Evolutionary conservation across 2,797 vertebrate genomes (phyloP).

Genomic region (Nasua narica): DNA sequence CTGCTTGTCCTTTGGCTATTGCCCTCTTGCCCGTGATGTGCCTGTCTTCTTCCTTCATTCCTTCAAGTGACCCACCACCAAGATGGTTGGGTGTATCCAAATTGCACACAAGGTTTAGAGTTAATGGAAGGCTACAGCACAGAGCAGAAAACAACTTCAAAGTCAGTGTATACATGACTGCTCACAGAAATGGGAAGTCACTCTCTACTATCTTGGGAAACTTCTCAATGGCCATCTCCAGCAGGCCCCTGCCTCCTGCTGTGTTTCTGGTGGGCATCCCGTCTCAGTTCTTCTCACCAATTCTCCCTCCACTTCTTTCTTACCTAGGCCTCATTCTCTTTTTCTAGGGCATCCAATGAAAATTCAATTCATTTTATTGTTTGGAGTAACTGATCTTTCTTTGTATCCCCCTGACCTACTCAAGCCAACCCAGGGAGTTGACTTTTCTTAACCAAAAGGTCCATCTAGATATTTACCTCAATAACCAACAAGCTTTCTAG

Average conservation of each 20-base stretch:
- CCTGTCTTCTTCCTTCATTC: not conserved
- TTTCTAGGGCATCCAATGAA: not conserved
- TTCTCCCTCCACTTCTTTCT: not conserved
- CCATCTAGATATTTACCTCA: not conserved
- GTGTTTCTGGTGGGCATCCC: not conserved
- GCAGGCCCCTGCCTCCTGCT: not conserved
- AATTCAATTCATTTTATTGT: slow-evolving; percentile 14
- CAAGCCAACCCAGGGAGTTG: not conserved
- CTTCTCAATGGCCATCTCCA: not conserved
- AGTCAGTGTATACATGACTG: not conserved
- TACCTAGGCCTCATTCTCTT: not conserved
- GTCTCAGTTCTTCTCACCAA: not conserved
- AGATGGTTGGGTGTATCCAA: not conserved
- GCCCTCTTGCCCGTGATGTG: not conserved
- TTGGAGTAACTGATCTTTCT: not conserved
- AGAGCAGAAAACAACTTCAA: not conserved
- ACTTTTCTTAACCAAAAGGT: not conserved
- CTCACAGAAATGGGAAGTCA: not conserved
- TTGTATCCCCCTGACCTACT: not conserved
- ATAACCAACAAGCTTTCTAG: not conserved
- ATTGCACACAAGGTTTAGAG: not conserved
- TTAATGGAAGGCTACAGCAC: not conserved
- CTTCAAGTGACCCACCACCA: not conserved
- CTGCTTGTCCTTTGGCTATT: not conserved
- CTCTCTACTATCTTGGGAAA: not conserved